phyloP scores from a whole-genome alignment of 2,113 vertebrate genomes.

The Perca flavescens region DNA sequence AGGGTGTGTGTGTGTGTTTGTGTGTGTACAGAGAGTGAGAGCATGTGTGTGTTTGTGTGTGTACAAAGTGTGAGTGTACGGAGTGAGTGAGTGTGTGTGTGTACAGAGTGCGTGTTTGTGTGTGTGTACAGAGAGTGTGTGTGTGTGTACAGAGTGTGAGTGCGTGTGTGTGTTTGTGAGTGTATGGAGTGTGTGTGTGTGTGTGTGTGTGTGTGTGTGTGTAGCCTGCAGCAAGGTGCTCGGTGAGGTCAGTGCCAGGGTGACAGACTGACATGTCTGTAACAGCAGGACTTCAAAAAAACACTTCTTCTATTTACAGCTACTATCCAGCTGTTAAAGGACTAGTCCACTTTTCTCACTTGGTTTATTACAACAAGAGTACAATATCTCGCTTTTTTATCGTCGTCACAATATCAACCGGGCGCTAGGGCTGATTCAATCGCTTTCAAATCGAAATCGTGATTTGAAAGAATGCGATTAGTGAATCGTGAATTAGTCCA shows the following conservation, averaged over 20 bases:
- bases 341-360: neutral
- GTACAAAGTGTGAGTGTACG: neutral
- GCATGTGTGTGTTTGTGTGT: neutral
- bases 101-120: neutral
- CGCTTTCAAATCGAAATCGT: no score
- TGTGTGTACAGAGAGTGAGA: neutral
- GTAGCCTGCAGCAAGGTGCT: constrained; percentile 50
- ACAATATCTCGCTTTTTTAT: no score
- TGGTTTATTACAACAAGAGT: neutral
- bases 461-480: no score
- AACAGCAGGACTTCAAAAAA: constrained; percentile 38
- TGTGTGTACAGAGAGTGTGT: no score
- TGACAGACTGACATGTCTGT: constrained; percentile 30
- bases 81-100: constrained; percentile 5
- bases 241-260: constrained; percentile 24
- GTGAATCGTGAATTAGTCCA: no score
- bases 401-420: no score
- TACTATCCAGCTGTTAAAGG: constrained; percentile 7
- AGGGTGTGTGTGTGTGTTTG: neutral
- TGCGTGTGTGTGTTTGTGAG: constrained; percentile 10
- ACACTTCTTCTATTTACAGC: neutral
- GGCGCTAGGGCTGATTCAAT: no score
- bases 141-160: neutral
- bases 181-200: constrained; percentile 21
- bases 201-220: neutral